phyloP scores from a whole-genome alignment of 2,888 invertebrate species.

The Dendrolimus pini region DNA sequence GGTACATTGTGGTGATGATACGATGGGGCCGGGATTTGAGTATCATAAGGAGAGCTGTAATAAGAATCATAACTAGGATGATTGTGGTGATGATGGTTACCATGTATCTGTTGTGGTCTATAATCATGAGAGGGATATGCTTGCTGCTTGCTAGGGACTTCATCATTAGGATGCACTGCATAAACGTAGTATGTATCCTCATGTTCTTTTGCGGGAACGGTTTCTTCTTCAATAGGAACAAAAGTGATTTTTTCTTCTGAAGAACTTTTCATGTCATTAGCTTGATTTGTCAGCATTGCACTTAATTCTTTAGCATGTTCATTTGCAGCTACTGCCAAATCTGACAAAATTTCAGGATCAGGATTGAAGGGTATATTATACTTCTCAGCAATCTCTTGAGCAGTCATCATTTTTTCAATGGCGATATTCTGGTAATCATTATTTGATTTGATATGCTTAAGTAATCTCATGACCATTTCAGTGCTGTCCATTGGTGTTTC shows the following conservation, averaged over 20 bases:
- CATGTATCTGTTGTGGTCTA: conserved; percentile 14
- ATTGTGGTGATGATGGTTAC: neutral
- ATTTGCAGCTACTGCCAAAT: conserved; percentile 51
- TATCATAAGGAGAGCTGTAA: conserved; percentile 35
- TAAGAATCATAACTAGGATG: conserved; percentile 15
- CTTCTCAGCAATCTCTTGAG: conserved; percentile 67
- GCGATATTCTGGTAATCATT: conserved; percentile 68
- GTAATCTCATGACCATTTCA: conserved; percentile 46
- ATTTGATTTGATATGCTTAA: conserved; percentile 60
- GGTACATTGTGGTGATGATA: conserved; percentile 31
- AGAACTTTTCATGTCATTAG: conserved; percentile 32
- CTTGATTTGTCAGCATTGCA: conserved; percentile 38
- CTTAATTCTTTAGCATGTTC: conserved; percentile 55
- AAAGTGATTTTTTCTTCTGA: conserved; percentile 26
- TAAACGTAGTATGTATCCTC: conserved; percentile 31
- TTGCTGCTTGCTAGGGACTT: conserved; percentile 10
- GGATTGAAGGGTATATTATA: conserved; percentile 59
- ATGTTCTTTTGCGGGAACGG: conserved; percentile 10
- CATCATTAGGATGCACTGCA: conserved; percentile 20
- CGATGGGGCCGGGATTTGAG: conserved; percentile 38
- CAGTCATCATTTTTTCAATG: conserved; percentile 68
- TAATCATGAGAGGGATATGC: conserved; percentile 18
- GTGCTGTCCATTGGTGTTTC: conserved; percentile 61
- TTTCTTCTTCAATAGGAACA: conserved; percentile 16
- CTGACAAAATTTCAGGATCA: conserved; percentile 55